phyloP scores from a whole-genome alignment of 2,113 vertebrate genomes.

The Myxocyprinus asiaticus region DNA sequence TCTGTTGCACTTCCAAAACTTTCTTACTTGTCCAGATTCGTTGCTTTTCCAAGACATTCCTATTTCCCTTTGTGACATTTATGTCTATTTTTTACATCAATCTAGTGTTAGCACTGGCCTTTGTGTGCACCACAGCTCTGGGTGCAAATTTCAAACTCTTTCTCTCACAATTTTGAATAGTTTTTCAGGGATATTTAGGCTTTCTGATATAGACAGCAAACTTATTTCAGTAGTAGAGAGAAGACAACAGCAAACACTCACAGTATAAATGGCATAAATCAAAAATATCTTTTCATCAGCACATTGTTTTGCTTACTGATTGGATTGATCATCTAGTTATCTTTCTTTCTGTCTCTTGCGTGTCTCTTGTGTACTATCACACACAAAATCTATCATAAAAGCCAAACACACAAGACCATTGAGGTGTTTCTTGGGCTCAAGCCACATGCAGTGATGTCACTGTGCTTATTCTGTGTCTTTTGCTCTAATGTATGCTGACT shows the following conservation, averaged over 20 bases:
- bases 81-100: no score
- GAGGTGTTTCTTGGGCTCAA: constrained; percentile 52
- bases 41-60: no score
- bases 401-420: constrained; percentile 47
- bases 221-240: background rate
- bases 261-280: constrained; percentile 13
- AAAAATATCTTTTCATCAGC: constrained; percentile 33
- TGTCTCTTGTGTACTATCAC: background rate
- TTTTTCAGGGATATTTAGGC: background rate
- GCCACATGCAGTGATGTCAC: constrained; percentile 61
- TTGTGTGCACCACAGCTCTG: no score
- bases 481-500: constrained; percentile 61
- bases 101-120: no score
- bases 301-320: background rate
- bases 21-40: no score
- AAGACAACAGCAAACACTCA: background rate
- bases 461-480: constrained; percentile 55
- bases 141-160: no score
- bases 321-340: constrained; percentile 12
- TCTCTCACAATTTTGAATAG: background rate
- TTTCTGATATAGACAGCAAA: background rate
- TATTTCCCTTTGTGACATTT: no score
- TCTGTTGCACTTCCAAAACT: no score
- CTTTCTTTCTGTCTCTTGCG: constrained; percentile 7
- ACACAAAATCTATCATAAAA: constrained; percentile 37